A percentile compares a stretch with the other conserved stretches of the same genome.
Evolutionary conservation across 2,888 invertebrate species (phyloP).

Genomic region (Oscheius onirici): DNA sequence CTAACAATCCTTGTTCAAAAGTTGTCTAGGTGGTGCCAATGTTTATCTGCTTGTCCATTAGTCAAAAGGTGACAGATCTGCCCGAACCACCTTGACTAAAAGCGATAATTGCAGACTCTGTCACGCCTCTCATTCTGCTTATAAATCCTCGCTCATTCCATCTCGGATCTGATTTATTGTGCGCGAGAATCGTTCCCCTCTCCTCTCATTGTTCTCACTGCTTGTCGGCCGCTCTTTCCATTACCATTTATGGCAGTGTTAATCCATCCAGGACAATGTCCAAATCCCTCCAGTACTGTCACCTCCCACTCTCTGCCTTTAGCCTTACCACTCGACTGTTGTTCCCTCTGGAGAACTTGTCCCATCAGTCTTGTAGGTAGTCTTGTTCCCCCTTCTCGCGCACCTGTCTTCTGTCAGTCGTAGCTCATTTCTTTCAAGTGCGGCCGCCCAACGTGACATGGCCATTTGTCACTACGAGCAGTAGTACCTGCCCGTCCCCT

Average conservation of each 20-base stretch:
- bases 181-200: not conserved
- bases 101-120: not conserved
- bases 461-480: constrained; percentile 15
- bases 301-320: not conserved
- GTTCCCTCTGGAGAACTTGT: not conserved
- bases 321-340: not conserved
- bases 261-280: no score
- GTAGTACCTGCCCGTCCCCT: constrained; percentile 10
- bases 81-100: not conserved
- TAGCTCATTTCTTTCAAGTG: constrained; percentile 8
- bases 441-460: constrained; percentile 16
- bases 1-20: no score
- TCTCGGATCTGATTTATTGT: constrained; percentile 1
- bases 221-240: not conserved
- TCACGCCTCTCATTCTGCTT: not conserved
- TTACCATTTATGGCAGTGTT: no score
- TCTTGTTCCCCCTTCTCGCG: not conserved
- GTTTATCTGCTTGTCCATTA: no score
- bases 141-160: not conserved
- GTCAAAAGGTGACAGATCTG: no score
- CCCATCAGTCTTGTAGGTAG: not conserved
- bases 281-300: no score
- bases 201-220: not conserved
- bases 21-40: no score
- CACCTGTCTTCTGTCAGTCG: constrained; percentile 4